phyloP scores from a whole-genome alignment of 2,797 vertebrate genomes.

The Varecia variegata region DNA sequence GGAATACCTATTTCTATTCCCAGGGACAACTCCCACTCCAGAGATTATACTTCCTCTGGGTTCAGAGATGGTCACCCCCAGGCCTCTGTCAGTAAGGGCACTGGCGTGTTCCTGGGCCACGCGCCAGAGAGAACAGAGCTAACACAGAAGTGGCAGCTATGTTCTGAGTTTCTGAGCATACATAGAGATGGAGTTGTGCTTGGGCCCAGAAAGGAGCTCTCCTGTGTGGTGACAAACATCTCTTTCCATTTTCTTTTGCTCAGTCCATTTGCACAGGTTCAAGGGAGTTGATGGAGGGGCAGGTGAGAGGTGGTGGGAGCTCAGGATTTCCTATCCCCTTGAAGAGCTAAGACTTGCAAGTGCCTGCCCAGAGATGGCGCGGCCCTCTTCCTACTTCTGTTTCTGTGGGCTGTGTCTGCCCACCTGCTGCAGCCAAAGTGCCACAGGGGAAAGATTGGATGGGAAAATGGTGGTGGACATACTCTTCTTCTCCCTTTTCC shows the following conservation, averaged over 20 bases:
- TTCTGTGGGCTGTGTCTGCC: neutral
- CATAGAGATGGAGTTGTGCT: slow-evolving; percentile 2
- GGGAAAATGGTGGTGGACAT: neutral
- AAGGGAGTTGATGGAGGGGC: slow-evolving; percentile 45
- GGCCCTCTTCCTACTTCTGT: neutral
- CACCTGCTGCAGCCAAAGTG: neutral
- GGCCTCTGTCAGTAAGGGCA: neutral
- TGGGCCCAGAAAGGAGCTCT: slow-evolving; percentile 52
- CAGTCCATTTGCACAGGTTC: slow-evolving; percentile 66
- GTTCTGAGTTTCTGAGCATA: neutral
- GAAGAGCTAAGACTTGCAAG: slow-evolving; percentile 28
- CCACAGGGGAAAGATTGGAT: slow-evolving; percentile 21
- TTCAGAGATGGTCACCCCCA: neutral
- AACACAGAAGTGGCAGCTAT: neutral
- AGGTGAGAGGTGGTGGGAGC: slow-evolving; percentile 50
- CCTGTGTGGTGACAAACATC: slow-evolving; percentile 41
- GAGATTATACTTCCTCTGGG: neutral
- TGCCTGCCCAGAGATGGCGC: neutral
- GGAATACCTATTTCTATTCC: slow-evolving; percentile 35
- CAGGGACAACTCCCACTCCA: slow-evolving; percentile 28
- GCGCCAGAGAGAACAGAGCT: neutral
- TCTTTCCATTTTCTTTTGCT: slow-evolving; percentile 61
- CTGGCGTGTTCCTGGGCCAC: neutral
- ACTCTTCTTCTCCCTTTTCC: neutral
- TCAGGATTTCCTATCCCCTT: neutral